phyloP scores from a whole-genome alignment of 2,797 vertebrate species.

The Poeciliopsis paucimaculata region DNA sequence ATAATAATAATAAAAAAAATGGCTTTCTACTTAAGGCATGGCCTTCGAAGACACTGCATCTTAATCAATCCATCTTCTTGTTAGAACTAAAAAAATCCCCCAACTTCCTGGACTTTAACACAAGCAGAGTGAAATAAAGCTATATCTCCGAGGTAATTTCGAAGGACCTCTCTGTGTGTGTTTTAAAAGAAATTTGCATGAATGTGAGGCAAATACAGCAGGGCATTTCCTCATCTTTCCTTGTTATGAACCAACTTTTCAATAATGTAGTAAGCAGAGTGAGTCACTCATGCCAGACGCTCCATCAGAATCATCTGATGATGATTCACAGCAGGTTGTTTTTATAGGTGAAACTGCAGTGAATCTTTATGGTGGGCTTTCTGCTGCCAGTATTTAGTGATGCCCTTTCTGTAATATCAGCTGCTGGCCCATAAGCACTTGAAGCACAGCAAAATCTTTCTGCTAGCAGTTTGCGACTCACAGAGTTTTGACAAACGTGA shows the following conservation, averaged over 20 bases:
- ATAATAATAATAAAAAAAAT: neutral
- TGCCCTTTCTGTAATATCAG: slow-evolving; percentile 9
- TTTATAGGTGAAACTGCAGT: neutral
- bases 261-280: neutral
- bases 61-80: neutral
- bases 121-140: slow-evolving; percentile 1
- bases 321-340: slow-evolving; percentile 8
- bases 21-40: slow-evolving; percentile 15
- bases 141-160: neutral
- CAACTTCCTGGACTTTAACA: neutral
- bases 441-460: neutral
- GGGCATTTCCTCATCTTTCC: slow-evolving; percentile 6
- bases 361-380: neutral
- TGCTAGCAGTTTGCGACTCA: slow-evolving; percentile 16
- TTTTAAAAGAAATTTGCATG: neutral
- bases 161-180: neutral
- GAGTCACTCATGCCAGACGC: neutral
- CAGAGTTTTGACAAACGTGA: slow-evolving; percentile 8
- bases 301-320: neutral
- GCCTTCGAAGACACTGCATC: slow-evolving; percentile 20
- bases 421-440: slow-evolving; percentile 2
- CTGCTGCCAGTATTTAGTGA: slow-evolving; percentile 8
- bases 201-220: neutral
- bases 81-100: neutral
- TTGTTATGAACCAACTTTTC: neutral